A percentile compares a stretch with the other conserved stretches of the same genome.
Conservation (phyloP, 2,797 vertebrate genomes). For the Tarsius wallacei region DNA sequence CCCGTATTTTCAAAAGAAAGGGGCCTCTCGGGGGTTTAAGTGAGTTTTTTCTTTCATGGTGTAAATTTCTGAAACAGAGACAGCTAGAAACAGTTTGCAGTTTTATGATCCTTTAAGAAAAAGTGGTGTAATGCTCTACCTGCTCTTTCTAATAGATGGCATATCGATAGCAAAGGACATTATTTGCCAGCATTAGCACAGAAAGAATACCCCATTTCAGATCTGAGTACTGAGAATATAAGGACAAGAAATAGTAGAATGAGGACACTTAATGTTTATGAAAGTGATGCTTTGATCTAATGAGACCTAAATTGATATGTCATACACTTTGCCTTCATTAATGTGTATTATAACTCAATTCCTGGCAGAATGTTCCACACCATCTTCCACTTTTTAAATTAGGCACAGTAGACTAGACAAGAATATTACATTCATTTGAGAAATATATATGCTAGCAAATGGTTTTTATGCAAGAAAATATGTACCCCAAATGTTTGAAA, state of each 20-base stretch:
- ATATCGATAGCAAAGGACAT: slow-evolving; percentile 48
- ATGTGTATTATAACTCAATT: slow-evolving; percentile 62
- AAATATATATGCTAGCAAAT: slow-evolving; percentile 67
- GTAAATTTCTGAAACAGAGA: neutral
- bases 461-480: slow-evolving; percentile 62
- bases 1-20: slow-evolving; percentile 30
- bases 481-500: slow-evolving; percentile 60
- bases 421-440: slow-evolving; percentile 42
- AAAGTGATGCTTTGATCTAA: slow-evolving; percentile 59
- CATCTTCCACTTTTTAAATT: slow-evolving; percentile 70
- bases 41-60: slow-evolving; percentile 21
- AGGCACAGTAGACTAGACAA: slow-evolving; percentile 64
- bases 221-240: neutral
- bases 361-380: slow-evolving; percentile 3
- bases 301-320: slow-evolving; percentile 52
- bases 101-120: slow-evolving; percentile 59
- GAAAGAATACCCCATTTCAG: neutral
- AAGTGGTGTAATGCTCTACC: neutral
- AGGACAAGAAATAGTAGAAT: neutral
- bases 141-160: neutral
- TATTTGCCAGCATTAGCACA: slow-evolving; percentile 17
- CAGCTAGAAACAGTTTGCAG: neutral
- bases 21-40: neutral
- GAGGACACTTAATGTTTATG: neutral
- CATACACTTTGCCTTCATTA: slow-evolving; percentile 42